Evolutionary conservation across 2,113 vertebrate species (phyloP).

Genomic region (Myotis brandtii): DNA sequence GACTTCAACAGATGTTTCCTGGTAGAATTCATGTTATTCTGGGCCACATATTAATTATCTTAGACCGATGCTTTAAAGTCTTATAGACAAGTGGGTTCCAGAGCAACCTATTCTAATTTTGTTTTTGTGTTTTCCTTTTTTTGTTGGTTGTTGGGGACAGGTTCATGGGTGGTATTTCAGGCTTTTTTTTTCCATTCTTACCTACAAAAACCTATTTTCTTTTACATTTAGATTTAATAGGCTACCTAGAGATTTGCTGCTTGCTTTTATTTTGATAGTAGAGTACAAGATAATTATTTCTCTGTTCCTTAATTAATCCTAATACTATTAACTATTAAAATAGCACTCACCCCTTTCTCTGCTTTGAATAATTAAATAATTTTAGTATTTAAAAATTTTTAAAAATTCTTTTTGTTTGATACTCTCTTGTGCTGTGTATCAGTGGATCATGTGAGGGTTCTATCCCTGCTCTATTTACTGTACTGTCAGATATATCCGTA

Average conservation of each 20-base stretch:
- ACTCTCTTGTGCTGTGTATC: neutral
- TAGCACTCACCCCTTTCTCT: neutral
- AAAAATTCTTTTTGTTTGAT: neutral
- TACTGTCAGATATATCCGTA: neutral
- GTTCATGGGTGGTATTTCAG: neutral
- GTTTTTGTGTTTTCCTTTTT: neutral
- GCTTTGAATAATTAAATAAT: slow-evolving; percentile 18
- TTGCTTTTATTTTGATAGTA: slow-evolving; percentile 25
- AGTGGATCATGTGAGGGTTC: neutral
- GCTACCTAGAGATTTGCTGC: neutral
- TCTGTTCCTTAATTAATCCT: neutral
- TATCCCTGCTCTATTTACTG: neutral
- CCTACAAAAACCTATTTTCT: neutral
- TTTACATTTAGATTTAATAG: slow-evolving; percentile 50
- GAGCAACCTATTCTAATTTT: slow-evolving; percentile 19
- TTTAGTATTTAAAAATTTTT: neutral
- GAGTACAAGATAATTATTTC: neutral
- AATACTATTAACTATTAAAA: slow-evolving; percentile 38
- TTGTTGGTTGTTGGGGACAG: neutral
- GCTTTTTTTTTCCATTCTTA: neutral
- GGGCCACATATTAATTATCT: neutral
- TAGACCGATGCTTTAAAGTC: neutral
- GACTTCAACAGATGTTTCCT: neutral
- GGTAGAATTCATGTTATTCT: neutral
- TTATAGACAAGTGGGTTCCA: neutral